Percentiles rank a stretch among this genome's conserved stretches.
Conservation (phyloP, 2,797 vertebrate genomes). For the Sebastes kiyomatsui region DNA sequence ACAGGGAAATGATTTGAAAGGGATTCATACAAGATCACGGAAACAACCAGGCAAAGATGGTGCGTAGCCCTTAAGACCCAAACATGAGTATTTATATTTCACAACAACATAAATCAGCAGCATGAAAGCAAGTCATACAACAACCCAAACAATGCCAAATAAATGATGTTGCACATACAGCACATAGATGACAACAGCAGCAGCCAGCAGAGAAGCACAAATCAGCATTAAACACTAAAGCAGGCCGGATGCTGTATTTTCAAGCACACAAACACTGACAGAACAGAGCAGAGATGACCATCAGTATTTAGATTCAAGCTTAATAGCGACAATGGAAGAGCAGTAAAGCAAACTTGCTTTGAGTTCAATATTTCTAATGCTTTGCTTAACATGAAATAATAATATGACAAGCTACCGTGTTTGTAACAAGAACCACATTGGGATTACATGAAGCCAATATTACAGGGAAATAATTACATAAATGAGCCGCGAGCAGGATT, state of each 20-base stretch:
- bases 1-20: not conserved
- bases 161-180: not conserved
- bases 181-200: not conserved
- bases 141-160: not conserved
- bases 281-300: not conserved
- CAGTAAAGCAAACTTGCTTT: not conserved
- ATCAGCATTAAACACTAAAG: not conserved
- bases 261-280: not conserved
- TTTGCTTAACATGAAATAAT: not conserved
- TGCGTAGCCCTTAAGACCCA: not conserved
- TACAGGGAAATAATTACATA: not conserved
- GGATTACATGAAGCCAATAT: not conserved
- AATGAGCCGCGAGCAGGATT: not conserved
- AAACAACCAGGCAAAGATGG: not conserved
- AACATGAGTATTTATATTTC: not conserved
- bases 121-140: not conserved
- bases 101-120: not conserved
- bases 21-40: not conserved
- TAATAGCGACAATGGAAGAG: not conserved
- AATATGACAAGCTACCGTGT: not conserved
- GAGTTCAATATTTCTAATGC: not conserved
- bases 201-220: not conserved
- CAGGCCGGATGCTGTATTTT: not conserved
- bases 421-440: not conserved
- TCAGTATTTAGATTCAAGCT: not conserved